Evolutionary conservation across 1,140 invertebrate genomes (phyloP), one percentile per base, ranked within the genome.

Genomic region (Rhyacophila brunnea): DNA sequence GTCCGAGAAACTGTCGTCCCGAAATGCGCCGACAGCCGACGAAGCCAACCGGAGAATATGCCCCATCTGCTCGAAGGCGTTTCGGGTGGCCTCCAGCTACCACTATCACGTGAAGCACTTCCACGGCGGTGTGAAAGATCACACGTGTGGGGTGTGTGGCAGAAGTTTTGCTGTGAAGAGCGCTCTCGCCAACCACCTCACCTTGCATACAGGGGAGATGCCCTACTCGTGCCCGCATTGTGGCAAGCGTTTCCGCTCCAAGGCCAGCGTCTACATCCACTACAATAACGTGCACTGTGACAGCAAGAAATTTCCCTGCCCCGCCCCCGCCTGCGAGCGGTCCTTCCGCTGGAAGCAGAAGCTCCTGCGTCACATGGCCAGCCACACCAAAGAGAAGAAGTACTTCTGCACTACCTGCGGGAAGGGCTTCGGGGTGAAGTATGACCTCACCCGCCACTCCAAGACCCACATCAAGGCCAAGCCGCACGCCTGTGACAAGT

Each of bases 211-310:
- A 0, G 78, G 69, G 0, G 75, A 80, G 62, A 70, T 74, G n/a
- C 73, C 73, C 0, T 78, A 74, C 35, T 68, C 74, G 10, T 84
- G 83, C 60, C 68, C 75, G 7, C 65, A 68, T 3, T 84, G 82
- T 58, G 74, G 71, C 4, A 82, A 82, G 64, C 71, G 68, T 7
- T 85, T 83, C 68, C 74, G 76, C 2, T 77, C 77, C 0, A 74
- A 77, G 28, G 78, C 80, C 0, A 75, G 80, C 3, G 67, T 81
- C 5, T 83, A 83, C 64, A 80, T 81, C 42, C 83, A 86, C 68
- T 68, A 71, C n/a, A 74, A 76, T 61, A 74, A 66, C 68, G 74
- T 70, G 11, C 73, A 78, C 68, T 77, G 70, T 0, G 74, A 83
- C 15, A 74, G 78, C 9, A 83, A 81, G 64, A 74, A 72, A 3